Base-by-base conservation (phyloP, 2,888 invertebrate species). In the Synanthedon tipuliformis region DNA sequence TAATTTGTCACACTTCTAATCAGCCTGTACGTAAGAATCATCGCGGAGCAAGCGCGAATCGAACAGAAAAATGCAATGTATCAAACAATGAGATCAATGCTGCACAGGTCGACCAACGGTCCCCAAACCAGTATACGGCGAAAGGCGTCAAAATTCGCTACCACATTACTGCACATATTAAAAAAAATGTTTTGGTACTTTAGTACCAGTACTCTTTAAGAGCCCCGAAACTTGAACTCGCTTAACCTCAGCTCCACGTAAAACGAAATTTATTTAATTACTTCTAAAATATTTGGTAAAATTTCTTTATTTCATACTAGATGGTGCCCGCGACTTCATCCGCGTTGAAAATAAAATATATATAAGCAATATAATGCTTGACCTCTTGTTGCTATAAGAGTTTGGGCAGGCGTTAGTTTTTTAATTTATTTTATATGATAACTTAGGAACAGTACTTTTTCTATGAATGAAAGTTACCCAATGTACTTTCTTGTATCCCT, bases 21-120 rank as follows among this genome's bases (percentile, higher is more conserved):
- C 78, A 74, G 0, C 65, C 73, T 78, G 67, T 78, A 75, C 58
- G 57, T 8, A 48, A 5, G 27, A n/a, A 57, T 63, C 62, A 70
- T 71, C 64, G 66, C 34, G 34, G 34, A 34, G 34, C 34, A 34
- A 34, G 34, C 34, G 34, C 10, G 34, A 34, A 34, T 34, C 71
- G 70, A 66, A 75, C 69, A 75, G 68, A 78, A 84, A 85, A 78
- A 68, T 81, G 82, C 84, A 83, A 69, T 73, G 77, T 73, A 72
- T 79, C 74, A 73, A 74, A 78, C 80, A 82, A 78, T 75, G 77
- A 73, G 75, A 79, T 68, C 78, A 72, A 64, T 64, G 61, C 63
- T 64, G 67, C 41, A 41, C 16, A 63, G 82, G 84, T 81, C 85
- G 64, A 71, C 54, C 82, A 85, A 85, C 85, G 85, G 85, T 82